Percentiles rank a stretch among this genome's conserved stretches.
These are phyloP conservation scores for Eufriesea mexicana DNA, from an alignment of 1,140 invertebrate species.

Conservation along the genomic window DNA sequence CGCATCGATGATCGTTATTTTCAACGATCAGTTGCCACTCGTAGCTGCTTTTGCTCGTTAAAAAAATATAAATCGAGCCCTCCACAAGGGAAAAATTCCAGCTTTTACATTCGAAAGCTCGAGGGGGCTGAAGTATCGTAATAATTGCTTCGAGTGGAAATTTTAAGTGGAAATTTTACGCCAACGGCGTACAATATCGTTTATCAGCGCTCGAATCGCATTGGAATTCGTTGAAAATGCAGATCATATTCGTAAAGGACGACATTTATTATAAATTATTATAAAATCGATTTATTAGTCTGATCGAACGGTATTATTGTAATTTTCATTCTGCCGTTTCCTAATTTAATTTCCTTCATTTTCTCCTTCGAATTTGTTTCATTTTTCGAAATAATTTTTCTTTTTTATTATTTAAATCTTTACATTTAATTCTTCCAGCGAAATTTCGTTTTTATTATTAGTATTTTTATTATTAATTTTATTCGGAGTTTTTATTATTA, in stretches of 20 bases:
- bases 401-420: too few relatives aligned
- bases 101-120: slow-evolving; percentile 11
- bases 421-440: too few relatives aligned
- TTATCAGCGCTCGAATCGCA: background rate
- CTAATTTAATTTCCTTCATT: too few relatives aligned
- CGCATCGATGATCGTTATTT: slow-evolving; percentile 6
- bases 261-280: background rate
- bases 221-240: background rate
- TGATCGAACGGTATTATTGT: background rate
- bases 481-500: too few relatives aligned
- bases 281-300: background rate
- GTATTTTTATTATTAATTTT: too few relatives aligned
- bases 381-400: too few relatives aligned
- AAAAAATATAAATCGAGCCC: slow-evolving; percentile 20
- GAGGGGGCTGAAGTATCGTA: slow-evolving; percentile 19
- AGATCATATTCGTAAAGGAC: background rate
- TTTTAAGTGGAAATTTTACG: slow-evolving; percentile 19
- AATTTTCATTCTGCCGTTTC: background rate
- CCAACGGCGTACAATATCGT: slow-evolving; percentile 2
- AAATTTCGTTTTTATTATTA: too few relatives aligned
- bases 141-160: slow-evolving; percentile 26
- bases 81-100: slow-evolving; percentile 14
- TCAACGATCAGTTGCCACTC: slow-evolving; percentile 28
- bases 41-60: slow-evolving; percentile 3
- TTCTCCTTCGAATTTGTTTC: too few relatives aligned